Evolutionary conservation across 92 coral and sea anemone genomes (phyloP), one percentile per base, ranked within the genome.

Genomic region (Virgularia gustaviana): DNA sequence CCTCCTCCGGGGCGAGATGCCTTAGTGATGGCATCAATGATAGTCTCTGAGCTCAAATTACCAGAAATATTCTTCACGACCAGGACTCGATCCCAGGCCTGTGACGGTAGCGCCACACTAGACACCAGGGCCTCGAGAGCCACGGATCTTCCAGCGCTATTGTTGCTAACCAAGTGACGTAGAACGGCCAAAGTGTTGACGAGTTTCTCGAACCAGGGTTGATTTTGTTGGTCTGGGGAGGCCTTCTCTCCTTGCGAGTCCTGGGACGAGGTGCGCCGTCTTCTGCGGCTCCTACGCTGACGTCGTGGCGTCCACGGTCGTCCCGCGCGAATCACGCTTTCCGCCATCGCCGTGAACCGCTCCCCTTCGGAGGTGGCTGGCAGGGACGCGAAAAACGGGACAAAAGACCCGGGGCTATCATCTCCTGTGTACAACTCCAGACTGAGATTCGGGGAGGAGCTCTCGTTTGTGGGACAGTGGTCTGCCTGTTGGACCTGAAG

Each of bases 191-290:
- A 73, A 20, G 85, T 72, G 23, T 81, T 70, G 4, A 86, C 74
- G 25, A 89, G 87, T 57, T 85, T 83, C 57, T 92, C 92, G 66
- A 89, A 89, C 98, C 98, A 92, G 0, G 98, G 90, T 95, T 87
- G 90, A 49, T 73, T 81, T 31, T 88, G 45, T 39, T 3, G 57
- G n/a, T 66, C 41, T 19, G 1, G 9, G 13, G 36, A 4, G 1
- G 43, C 39, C 25, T 66, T 35, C 10, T 41, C 57, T 0, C 34
- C 41, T 23, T 41, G 53, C 32, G 54, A 5, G 20, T 64, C 71
- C 34, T 64, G 71, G 7, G 73, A 45, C 41, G 73, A 24, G 8
- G 57, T 28, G 30, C 36, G 49, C 20, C 39, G 49, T 43, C 32
- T 66, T 36, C 58, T 78, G 49, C 81, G 71, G 31, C 54, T 62